Evolutionary conservation across 1,140 invertebrate genomes (phyloP), one percentile per base, ranked within the genome.

Genomic region (Magallana angulata): DNA sequence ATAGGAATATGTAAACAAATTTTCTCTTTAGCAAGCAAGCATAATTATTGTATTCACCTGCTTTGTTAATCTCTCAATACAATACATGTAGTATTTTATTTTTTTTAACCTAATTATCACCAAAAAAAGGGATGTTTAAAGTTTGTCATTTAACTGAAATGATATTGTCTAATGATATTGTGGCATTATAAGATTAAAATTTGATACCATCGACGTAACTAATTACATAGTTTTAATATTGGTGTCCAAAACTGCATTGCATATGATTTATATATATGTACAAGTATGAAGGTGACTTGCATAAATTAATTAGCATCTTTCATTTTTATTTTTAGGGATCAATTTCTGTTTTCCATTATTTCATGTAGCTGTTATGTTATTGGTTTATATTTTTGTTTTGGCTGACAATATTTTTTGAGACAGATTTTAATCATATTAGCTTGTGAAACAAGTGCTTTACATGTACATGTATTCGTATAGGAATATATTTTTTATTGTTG

Each of bases 361-460:
- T 76, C 24, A 30, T 76, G 68, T 76, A 76, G 68, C 24, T 76
- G 68, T 76, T 76, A 76, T 30, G 68, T 76, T 36, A 30, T 30
- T 76, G 7, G 1, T 76, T 76, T 76, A 30, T 64, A n/a, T 16
- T 18, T 64, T 48, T 64, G 11, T 64, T 64, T 64, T n/a, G 60
- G 60, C 68, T 30, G 68, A 76, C 36, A 12, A 76, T 76, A 18
- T 76, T 3, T 76, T 76, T 76, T 76, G 68, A 30, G 24, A 30
- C 24, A 18, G 24, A 76, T 9, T 76, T 76, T 76, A 30, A 76
- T 76, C 36, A 48, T 48, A 48, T 48, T 48, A 36, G 68, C 68
- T 76, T 76, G 68, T 76, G 24, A 76, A 76, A 76, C 68, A 76
- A 76, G 68, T 76, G 68, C 68, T 76, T 76, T 76, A 76, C 11